These are phyloP conservation scores for Suillia variegata DNA, from an alignment of 2,888 invertebrate species.

Conservation along the genomic window DNA sequence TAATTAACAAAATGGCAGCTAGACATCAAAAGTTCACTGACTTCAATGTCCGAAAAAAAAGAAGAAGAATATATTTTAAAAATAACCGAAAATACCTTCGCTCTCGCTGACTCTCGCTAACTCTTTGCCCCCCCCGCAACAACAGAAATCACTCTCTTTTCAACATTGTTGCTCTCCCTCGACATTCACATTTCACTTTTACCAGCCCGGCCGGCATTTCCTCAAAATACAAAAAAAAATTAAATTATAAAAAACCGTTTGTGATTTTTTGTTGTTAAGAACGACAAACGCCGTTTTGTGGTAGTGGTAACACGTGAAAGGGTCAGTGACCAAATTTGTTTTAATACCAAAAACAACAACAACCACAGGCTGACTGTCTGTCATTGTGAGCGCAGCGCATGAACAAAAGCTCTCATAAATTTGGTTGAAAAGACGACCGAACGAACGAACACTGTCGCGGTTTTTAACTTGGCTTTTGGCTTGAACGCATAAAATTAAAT, in stretches of 20 bases:
- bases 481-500: conserved; percentile 3
- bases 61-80: background rate
- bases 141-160: background rate
- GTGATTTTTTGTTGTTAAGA: background rate
- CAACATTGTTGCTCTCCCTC: background rate
- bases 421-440: background rate
- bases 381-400: conserved; percentile 2
- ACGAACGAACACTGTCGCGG: background rate
- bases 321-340: conserved; percentile 31
- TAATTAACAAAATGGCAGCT: background rate
- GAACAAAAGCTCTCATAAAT: background rate
- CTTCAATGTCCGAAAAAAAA: background rate
- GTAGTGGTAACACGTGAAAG: conserved; percentile 7
- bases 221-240: too few relatives aligned
- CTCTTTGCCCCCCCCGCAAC: too few relatives aligned
- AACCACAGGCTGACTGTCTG: conserved; percentile 4
- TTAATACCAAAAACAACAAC: background rate
- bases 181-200: conserved; percentile 31
- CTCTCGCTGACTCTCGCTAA: background rate
- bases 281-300: too few relatives aligned
- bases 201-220: conserved; percentile 30
- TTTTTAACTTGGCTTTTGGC: background rate
- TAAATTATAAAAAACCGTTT: too few relatives aligned
- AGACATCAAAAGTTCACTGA: conserved; percentile 19
- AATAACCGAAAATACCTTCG: background rate